Evolutionary conservation across 2,888 invertebrate species (phyloP).

Genomic region (Torymus auratus): DNA sequence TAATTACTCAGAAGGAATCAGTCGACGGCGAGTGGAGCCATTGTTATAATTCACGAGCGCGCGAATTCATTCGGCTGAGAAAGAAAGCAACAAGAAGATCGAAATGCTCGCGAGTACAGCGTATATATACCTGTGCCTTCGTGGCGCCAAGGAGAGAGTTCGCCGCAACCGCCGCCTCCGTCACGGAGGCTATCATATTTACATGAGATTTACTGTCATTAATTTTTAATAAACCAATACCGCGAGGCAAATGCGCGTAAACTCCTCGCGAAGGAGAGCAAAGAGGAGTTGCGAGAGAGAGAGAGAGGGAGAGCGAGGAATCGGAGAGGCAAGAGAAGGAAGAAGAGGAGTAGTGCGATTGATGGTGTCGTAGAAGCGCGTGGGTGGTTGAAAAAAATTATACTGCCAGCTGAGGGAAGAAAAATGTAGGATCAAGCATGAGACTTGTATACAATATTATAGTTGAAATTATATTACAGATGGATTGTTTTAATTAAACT

Average conservation of each 20-base stretch:
- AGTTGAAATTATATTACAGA: too few species aligned
- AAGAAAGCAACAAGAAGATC: neutral
- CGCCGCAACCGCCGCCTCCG: slow-evolving; percentile 21
- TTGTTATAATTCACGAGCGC: too few species aligned
- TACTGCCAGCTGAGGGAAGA: too few species aligned
- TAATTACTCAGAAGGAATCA: slow-evolving; percentile 28
- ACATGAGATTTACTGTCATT: slow-evolving; percentile 70
- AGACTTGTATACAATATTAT: too few species aligned
- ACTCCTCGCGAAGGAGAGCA: too few species aligned
- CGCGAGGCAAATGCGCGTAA: slow-evolving; percentile 28
- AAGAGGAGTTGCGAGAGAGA: neutral
- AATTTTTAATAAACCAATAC: slow-evolving; percentile 73
- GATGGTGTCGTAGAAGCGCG: too few species aligned
- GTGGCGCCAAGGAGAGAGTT: too few species aligned
- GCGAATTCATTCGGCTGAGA: neutral
- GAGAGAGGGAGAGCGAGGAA: neutral
- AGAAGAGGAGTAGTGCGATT: too few species aligned
- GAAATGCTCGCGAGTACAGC: slow-evolving; percentile 6
- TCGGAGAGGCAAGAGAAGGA: neutral
- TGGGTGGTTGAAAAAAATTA: too few species aligned
- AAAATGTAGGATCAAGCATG: too few species aligned
- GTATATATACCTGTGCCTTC: slow-evolving; percentile 28
- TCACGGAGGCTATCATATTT: slow-evolving; percentile 66
- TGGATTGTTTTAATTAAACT: too few species aligned
- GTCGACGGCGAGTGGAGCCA: neutral